A percentile compares a stretch with the other conserved stretches of the same genome.
These are phyloP conservation scores for Stegostoma tigrinum DNA, from an alignment of 2,113 vertebrate genomes.

Conservation along the genomic window DNA sequence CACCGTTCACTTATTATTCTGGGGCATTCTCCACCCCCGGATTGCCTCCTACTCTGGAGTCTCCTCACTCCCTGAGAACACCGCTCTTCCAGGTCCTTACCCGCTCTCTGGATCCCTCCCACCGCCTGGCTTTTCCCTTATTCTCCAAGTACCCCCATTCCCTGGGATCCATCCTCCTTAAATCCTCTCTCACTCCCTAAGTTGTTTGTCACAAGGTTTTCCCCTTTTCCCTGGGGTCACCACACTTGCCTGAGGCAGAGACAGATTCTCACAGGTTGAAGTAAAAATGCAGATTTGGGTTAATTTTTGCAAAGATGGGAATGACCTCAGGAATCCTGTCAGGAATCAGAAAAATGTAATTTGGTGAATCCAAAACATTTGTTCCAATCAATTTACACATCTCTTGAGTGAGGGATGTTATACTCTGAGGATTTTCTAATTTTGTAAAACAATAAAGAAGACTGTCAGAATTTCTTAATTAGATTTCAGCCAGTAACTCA, in stretches of 20 bases:
- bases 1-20: not conserved
- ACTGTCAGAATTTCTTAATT: not conserved
- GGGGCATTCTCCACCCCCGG: not conserved
- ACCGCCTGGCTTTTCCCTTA: too few species aligned
- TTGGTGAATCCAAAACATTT: not conserved
- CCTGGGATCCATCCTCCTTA: too few species aligned
- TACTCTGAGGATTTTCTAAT: not conserved
- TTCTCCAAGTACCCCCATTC: too few species aligned
- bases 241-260: too few species aligned
- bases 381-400: not conserved
- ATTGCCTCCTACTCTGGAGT: not conserved
- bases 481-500: not conserved
- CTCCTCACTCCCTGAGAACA: not conserved
- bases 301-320: not conserved
- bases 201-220: too few species aligned
- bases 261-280: not conserved
- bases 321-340: not conserved
- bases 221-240: too few species aligned
- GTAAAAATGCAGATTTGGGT: not conserved
- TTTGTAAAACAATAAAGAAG: not conserved
- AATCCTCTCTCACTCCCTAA: too few species aligned
- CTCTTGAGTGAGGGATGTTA: not conserved
- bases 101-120: not conserved
- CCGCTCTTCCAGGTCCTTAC: not conserved
- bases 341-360: not conserved